These are phyloP conservation scores for Ailurus styani DNA, from an alignment of 2,113 vertebrate genomes.

Conservation along the genomic window DNA sequence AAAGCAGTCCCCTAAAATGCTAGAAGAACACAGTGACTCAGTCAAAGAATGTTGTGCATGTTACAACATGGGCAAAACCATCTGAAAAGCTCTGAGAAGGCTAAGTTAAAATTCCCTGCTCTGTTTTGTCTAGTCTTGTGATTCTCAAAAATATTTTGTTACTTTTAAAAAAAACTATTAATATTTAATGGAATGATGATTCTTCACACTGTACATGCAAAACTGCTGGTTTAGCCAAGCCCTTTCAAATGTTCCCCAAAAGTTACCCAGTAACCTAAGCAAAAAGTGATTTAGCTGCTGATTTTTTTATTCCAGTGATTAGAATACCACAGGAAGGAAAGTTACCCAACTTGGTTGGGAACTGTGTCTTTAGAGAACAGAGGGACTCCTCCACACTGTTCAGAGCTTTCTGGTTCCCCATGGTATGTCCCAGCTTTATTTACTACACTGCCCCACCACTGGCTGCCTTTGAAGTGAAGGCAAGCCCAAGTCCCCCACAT, in stretches of 20 bases:
- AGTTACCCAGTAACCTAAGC: not conserved
- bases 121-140: not conserved
- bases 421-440: not conserved
- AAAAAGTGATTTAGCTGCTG: not conserved
- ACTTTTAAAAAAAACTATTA: not conserved
- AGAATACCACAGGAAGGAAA: not conserved
- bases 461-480: not conserved
- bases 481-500: not conserved
- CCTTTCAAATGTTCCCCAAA: not conserved
- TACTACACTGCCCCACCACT: not conserved
- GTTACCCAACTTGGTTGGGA: not conserved
- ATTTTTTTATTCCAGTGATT: not conserved
- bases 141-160: not conserved
- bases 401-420: not conserved
- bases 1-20: not conserved
- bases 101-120: not conserved
- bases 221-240: not conserved
- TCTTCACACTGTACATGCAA: not conserved
- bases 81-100: not conserved
- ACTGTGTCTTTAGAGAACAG: not conserved
- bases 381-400: not conserved
- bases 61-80: not conserved
- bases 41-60: not conserved
- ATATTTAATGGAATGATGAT: not conserved
- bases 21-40: not conserved